Base-by-base conservation (phyloP, 2,888 invertebrate species). In the Athalia rosae region DNA sequence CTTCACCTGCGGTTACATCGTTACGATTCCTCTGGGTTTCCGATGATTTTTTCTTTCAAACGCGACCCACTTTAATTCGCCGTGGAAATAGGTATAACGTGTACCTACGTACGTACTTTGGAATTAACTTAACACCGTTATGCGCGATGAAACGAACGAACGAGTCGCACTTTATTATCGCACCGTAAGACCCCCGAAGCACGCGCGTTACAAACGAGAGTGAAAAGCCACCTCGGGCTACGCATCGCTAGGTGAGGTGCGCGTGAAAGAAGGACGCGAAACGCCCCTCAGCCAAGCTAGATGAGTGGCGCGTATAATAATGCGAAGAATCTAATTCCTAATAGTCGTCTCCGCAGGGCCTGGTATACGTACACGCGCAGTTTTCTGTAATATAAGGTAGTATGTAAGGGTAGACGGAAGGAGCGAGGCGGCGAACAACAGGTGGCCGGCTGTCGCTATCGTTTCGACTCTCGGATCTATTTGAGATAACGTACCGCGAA, bases 361-460 rank as follows among this genome's bases (percentile, higher is more conserved):
- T 28, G 28, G 66, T 66, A 58, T 58, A 58, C 74, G 76, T 59
- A 76, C 78, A 47, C 78, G 59, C 67, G 56, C 28, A 28, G 28
- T 28, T 28, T 28, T 28, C 28, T 58, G 61, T 78, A 77, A 76
- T 77, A 67, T 45, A 43, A 43, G 13, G 61, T n/a, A 45, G n/a
- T n/a, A n/a, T n/a, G n/a, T n/a, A n/a, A n/a, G 74, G 74, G 61
- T 61, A 47, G 45, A 28, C 71, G 58, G 43, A 53, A 41, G 71
- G 41, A 67, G 15, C 28, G n/a, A n/a, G 56, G 58, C 74, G 61
- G 58, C 28, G 28, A 28, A 74, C 74, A 74, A 74, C 74, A 74
- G 74, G 74, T 74, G 74, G 74, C 74, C 62, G 74, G 41, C 71
- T 71, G 74, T 62, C 74, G 74, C 50, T 74, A 61, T 74, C 74